A percentile compares a stretch with the other conserved stretches of the same genome.
Conservation (phyloP, 2,888 invertebrate species). For the Temnothorax ravouxi region DNA sequence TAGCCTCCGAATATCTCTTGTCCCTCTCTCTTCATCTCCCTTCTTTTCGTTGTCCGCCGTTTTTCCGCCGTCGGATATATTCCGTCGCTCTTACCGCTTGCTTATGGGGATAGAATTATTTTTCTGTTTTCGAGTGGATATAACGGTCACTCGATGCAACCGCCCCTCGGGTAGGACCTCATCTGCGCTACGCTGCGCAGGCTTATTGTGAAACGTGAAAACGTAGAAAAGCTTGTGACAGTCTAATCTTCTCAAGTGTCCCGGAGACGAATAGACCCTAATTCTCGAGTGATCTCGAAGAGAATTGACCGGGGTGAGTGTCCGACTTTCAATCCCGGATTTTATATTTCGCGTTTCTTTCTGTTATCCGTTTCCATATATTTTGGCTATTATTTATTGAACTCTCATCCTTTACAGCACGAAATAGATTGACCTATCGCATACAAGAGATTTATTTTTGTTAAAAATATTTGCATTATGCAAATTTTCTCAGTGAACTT, state of each 20-base stretch:
- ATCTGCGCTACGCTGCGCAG: constrained; percentile 61
- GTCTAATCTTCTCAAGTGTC: constrained; percentile 85
- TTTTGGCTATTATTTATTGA: constrained; percentile 49
- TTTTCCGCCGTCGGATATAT: constrained; percentile 48
- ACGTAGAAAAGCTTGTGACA: constrained; percentile 84
- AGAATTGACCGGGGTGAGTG: constrained; percentile 75
- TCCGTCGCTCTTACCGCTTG: constrained; percentile 44
- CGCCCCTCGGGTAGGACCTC: constrained; percentile 69
- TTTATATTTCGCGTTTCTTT: constrained; percentile 69
- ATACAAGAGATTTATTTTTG: neutral
- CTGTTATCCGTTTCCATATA: too few species aligned
- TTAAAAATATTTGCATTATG: neutral
- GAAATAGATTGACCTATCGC: neutral
- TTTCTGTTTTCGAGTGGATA: constrained; percentile 85
- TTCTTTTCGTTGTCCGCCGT: constrained; percentile 17
- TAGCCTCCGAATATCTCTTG: constrained; percentile 62
- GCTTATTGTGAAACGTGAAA: constrained; percentile 81
- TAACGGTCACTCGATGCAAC: constrained; percentile 84
- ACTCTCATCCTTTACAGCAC: constrained; percentile 30
- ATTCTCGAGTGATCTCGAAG: constrained; percentile 81
- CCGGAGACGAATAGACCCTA: constrained; percentile 82
- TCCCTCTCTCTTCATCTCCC: constrained; percentile 21
- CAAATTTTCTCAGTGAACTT: neutral
- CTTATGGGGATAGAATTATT: constrained; percentile 84
- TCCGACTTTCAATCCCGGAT: constrained; percentile 54